Evolutionary conservation across 2,888 invertebrate genomes (phyloP).

Genomic region (Apamea monoglypha): DNA sequence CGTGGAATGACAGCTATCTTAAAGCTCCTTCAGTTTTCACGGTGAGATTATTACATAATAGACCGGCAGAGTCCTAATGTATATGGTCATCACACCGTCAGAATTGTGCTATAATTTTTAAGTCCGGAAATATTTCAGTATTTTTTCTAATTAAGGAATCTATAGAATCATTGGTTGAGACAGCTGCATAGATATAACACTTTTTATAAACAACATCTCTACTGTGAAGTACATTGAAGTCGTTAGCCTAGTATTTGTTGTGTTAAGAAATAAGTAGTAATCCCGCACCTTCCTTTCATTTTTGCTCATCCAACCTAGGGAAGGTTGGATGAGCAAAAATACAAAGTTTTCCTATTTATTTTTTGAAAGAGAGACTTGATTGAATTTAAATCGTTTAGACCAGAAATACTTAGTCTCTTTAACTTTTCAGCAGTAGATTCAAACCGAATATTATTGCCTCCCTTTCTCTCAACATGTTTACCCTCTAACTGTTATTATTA

Average conservation of each 20-base stretch:
- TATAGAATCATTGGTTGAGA: background rate
- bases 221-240: slow-evolving; percentile 19
- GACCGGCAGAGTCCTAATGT: background rate
- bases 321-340: background rate
- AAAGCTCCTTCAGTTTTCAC: background rate
- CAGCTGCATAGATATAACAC: background rate
- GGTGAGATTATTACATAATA: background rate
- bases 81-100: background rate
- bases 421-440: background rate
- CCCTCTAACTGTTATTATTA: background rate
- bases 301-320: too few relatives aligned
- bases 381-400: too few relatives aligned
- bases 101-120: background rate
- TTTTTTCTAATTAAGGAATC: background rate
- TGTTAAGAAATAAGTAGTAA: background rate
- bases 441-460: background rate
- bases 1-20: background rate
- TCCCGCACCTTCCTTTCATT: slow-evolving; percentile 9
- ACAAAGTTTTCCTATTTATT: background rate
- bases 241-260: background rate
- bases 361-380: background rate
- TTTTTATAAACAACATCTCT: background rate
- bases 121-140: background rate
- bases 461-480: background rate
- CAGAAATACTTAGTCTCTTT: background rate